Percentiles rank a stretch among this genome's conserved stretches.
Evolutionary conservation across 2,888 invertebrate species (phyloP).

Genomic region (Xestia rhomboidea): DNA sequence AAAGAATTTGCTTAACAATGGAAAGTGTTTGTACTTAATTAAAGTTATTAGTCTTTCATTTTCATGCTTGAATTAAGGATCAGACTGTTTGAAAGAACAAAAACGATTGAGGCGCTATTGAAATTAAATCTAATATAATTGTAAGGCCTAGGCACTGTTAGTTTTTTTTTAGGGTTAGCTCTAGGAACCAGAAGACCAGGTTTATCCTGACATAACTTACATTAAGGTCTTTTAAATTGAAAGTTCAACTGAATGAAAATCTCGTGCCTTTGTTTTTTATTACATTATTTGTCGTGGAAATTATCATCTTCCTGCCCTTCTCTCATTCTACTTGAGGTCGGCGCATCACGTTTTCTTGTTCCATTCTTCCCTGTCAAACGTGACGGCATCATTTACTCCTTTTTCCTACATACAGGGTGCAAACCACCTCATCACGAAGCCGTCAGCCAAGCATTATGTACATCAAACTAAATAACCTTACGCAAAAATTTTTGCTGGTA

Average conservation of each 20-base stretch:
- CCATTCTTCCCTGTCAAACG: too few relatives aligned
- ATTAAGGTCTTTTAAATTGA: neutral
- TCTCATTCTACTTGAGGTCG: too few relatives aligned
- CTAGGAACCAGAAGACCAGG: neutral
- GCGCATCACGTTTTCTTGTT: too few relatives aligned
- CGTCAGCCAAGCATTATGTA: too few relatives aligned
- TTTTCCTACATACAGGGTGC: too few relatives aligned
- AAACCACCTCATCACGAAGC: too few relatives aligned
- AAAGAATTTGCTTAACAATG: constrained; percentile 25
- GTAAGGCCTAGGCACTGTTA: too few relatives aligned
- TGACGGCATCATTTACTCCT: too few relatives aligned
- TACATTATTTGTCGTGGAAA: neutral
- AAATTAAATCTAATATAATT: neutral
- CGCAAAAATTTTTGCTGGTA: too few relatives aligned
- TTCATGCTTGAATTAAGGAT: neutral
- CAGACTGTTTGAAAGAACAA: constrained; percentile 5
- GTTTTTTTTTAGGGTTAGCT: too few relatives aligned
- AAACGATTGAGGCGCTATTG: neutral
- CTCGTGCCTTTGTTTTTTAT: neutral
- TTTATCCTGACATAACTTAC: neutral
- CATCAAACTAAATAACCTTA: too few relatives aligned
- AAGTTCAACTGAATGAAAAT: neutral
- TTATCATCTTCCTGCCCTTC: too few relatives aligned
- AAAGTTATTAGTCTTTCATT: constrained; percentile 37
- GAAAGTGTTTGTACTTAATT: constrained; percentile 48